These are phyloP conservation scores for Lasius platythorax DNA, from an alignment of 2,888 invertebrate species.

Conservation along the genomic window DNA sequence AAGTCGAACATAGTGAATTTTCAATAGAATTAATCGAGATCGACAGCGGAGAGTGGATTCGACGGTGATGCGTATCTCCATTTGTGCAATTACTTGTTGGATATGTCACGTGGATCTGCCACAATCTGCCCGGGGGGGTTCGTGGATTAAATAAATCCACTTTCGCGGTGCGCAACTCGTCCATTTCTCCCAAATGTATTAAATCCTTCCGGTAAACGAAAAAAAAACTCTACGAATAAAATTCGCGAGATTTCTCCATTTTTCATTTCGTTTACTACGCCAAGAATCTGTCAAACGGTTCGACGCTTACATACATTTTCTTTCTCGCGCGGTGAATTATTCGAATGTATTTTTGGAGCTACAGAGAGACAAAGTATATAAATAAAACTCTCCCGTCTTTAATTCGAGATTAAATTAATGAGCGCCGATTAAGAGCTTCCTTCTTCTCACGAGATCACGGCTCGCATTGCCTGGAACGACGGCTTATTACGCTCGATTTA, in stretches of 20 bases:
- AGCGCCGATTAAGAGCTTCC: constrained; percentile 52
- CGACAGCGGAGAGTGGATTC: constrained; percentile 20
- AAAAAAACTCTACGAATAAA: background rate
- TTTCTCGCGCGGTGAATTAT: background rate
- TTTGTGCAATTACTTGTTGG: constrained; percentile 36
- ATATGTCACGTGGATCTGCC: constrained; percentile 19
- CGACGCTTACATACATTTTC: background rate
- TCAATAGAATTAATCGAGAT: constrained; percentile 26
- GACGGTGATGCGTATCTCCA: constrained; percentile 37
- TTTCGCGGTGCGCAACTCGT: background rate
- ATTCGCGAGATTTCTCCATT: background rate
- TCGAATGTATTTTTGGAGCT: constrained; percentile 14
- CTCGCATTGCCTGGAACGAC: constrained; percentile 27
- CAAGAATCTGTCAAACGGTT: constrained; percentile 16
- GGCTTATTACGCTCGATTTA: constrained; percentile 47
- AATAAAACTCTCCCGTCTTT: constrained; percentile 21
- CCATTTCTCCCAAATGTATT: background rate
- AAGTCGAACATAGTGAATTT: constrained; percentile 42
- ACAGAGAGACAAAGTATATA: background rate
- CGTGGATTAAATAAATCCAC: constrained; percentile 31
- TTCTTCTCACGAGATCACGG: constrained; percentile 51
- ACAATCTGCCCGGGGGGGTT: constrained; percentile 16
- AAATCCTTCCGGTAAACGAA: background rate
- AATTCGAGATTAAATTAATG: constrained; percentile 48
- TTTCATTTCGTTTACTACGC: background rate